phyloP scores from a whole-genome alignment of 2,113 vertebrate genomes.

The Dasyurus viverrinus region DNA sequence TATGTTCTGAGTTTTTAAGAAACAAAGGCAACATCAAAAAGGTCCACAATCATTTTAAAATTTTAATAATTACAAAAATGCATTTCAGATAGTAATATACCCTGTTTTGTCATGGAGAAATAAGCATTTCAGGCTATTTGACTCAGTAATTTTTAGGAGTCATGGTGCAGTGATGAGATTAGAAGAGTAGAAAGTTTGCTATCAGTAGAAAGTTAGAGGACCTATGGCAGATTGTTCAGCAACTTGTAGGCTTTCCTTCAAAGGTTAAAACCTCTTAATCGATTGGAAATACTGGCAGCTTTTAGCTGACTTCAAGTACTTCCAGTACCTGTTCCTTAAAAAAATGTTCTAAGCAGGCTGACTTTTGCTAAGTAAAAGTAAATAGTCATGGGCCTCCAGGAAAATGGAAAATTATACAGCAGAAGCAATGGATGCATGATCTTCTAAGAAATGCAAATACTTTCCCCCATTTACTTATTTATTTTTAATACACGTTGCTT shows the following conservation, averaged over 20 bases:
- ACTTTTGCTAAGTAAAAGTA: constrained; percentile 13
- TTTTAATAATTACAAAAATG: background rate
- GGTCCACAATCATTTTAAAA: background rate
- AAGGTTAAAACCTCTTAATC: background rate
- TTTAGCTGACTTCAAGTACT: background rate
- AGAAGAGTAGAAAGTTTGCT: background rate
- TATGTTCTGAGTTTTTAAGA: background rate
- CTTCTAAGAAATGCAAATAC: background rate
- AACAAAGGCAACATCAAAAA: background rate
- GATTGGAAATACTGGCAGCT: background rate
- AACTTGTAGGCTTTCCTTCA: constrained; percentile 15
- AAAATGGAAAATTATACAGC: constrained; percentile 25
- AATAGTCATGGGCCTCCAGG: constrained; percentile 20
- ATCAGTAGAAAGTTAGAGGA: background rate
- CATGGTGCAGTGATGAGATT: constrained; percentile 21
- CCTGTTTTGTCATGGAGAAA: background rate
- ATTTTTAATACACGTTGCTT: no score
- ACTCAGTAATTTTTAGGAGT: background rate
- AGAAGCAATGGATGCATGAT: background rate
- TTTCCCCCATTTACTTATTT: no score
- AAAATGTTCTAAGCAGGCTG: background rate
- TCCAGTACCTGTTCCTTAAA: constrained; percentile 22
- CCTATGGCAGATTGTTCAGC: constrained; percentile 31
- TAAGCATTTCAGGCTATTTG: background rate
- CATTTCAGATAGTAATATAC: background rate